Conservation (phyloP, 1,140 invertebrate genomes). For the Drosophila nannoptera region DNA sequence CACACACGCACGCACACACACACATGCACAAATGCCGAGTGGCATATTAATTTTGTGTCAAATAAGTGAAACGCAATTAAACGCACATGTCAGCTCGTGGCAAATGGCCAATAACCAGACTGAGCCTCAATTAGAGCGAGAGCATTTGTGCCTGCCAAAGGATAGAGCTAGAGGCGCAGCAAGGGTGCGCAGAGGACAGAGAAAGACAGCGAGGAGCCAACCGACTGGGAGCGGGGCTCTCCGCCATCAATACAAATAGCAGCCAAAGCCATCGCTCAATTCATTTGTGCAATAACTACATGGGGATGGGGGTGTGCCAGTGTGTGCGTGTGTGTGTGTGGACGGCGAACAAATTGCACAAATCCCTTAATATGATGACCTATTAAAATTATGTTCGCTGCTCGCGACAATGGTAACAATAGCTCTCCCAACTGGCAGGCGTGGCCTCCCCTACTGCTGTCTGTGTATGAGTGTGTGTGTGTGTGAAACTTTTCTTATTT, state of each 20-base stretch:
- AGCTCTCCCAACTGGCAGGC: conserved; percentile 15
- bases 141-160: neutral
- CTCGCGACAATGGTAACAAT: conserved; percentile 50
- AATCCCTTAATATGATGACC: conserved; percentile 76
- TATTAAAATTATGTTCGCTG: conserved; percentile 66
- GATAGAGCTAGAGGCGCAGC: neutral
- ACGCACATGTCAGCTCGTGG: conserved; percentile 71
- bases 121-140: conserved; percentile 5
- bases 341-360: conserved; percentile 50
- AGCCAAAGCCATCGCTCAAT: conserved; percentile 23
- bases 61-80: conserved; percentile 76
- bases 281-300: conserved; percentile 37
- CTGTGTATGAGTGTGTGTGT: conserved; percentile 12
- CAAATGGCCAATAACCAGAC: conserved; percentile 65
- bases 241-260: conserved; percentile 60
- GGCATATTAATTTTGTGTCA: conserved; percentile 75
- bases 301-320: conserved; percentile 27
- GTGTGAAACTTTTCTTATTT: conserved; percentile 32
- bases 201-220: neutral
- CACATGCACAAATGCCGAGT: conserved; percentile 23
- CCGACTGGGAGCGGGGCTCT: conserved; percentile 4
- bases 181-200: neutral
- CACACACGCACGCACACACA: conserved; percentile 5
- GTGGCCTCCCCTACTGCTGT: conserved; percentile 4
- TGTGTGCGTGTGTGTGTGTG: neutral